These are phyloP conservation scores for Eurystomus gularis DNA, from an alignment of 2,113 vertebrate species.

Conservation along the genomic window DNA sequence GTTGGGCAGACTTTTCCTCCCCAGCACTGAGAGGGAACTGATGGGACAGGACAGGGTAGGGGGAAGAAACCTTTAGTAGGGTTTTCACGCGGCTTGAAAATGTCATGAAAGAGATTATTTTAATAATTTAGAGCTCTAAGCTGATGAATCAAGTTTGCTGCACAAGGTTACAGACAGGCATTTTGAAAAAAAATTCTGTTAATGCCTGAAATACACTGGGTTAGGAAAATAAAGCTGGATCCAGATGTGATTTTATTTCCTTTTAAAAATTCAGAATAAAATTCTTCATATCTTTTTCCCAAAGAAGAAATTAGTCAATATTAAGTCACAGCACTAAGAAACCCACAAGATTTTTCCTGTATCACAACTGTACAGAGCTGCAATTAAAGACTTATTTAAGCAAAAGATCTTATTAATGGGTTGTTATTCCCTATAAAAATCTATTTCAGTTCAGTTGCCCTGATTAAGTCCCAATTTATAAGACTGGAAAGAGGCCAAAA, in stretches of 20 bases:
- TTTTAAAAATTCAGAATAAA: background rate
- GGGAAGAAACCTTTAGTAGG: background rate
- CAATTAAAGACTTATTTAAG: slow-evolving; percentile 48
- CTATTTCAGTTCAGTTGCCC: slow-evolving; percentile 34
- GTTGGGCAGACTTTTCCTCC: fast-evolving
- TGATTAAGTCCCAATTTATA: slow-evolving; percentile 59
- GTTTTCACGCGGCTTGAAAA: background rate
- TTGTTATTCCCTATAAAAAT: slow-evolving; percentile 30
- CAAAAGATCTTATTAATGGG: slow-evolving; percentile 32
- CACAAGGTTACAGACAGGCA: background rate
- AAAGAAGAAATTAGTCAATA: background rate
- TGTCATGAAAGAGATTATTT: background rate
- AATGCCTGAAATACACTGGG: background rate
- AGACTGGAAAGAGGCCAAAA: slow-evolving; percentile 45
- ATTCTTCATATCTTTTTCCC: background rate
- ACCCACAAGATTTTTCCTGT: background rate
- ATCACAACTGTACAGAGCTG: background rate
- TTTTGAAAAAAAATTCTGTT: background rate
- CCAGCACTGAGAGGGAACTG: background rate
- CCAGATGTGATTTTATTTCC: background rate
- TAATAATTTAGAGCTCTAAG: background rate
- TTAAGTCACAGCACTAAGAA: background rate
- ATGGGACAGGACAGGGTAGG: background rate
- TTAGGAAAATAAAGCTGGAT: background rate
- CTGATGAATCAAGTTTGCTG: background rate